These are phyloP conservation scores for Neodiprion virginianus DNA, from an alignment of 1,140 invertebrate genomes.

Conservation along the genomic window DNA sequence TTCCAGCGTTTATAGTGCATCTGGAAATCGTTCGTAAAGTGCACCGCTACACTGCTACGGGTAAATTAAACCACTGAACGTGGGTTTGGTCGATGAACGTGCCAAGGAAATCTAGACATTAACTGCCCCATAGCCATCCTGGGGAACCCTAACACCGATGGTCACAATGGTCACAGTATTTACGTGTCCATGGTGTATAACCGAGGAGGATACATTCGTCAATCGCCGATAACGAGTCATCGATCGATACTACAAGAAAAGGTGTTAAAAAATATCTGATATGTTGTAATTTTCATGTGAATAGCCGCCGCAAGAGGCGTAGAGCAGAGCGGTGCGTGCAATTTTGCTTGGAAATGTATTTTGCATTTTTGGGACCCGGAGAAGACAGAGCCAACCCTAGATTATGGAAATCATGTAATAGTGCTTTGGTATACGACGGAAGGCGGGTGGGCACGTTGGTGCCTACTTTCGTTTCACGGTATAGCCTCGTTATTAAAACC, in stretches of 20 bases:
- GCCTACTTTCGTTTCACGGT: neutral
- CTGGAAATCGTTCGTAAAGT: neutral
- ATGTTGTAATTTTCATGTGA: neutral
- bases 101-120: neutral
- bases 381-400: neutral
- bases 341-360: neutral
- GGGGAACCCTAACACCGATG: no score
- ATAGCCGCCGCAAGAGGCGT: neutral
- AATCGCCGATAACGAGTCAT: neutral
- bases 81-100: neutral
- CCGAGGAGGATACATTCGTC: neutral
- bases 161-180: no score
- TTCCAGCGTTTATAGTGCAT: neutral
- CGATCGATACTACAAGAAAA: neutral
- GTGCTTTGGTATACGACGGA: neutral
- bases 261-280: neutral
- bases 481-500: neutral
- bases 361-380: neutral
- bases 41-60: neutral
- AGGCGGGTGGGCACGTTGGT: no score
- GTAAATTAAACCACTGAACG: neutral
- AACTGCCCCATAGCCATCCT: no score
- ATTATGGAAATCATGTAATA: constrained; percentile 1
- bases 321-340: neutral
- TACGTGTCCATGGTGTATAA: neutral